phyloP scores from a whole-genome alignment of 2,888 invertebrate genomes.

The Drosophila testacea region DNA sequence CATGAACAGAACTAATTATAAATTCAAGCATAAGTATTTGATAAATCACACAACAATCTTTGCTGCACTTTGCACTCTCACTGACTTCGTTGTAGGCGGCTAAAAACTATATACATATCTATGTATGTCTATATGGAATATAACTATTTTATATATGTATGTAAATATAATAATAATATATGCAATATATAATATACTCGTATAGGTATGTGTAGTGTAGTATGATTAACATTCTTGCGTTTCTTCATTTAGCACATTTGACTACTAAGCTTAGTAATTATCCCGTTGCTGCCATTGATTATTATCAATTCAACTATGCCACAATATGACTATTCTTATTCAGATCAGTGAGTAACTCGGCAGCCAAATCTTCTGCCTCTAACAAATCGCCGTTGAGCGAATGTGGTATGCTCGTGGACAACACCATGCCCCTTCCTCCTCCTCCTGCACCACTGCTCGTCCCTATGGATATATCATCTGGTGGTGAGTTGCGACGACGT shows the following conservation, averaged over 20 bases:
- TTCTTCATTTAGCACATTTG: constrained; percentile 71
- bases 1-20: constrained; percentile 49
- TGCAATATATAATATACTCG: constrained; percentile 1
- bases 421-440: constrained; percentile 69
- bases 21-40: constrained; percentile 67
- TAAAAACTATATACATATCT: constrained; percentile 63
- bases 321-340: constrained; percentile 85
- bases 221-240: constrained; percentile 63
- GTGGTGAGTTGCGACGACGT: constrained; percentile 79
- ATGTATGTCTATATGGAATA: constrained; percentile 54
- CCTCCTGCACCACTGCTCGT: constrained; percentile 42
- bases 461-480: constrained; percentile 79
- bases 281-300: constrained; percentile 63
- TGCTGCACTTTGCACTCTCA: constrained; percentile 65
- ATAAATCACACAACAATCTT: constrained; percentile 73
- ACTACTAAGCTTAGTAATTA: constrained; percentile 74
- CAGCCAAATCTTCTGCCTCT: constrained; percentile 83
- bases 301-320: constrained; percentile 76
- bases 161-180: constrained; percentile 41
- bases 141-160: constrained; percentile 60
- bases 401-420: constrained; percentile 73
- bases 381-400: constrained; percentile 84
- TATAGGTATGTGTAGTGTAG: constrained; percentile 32
- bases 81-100: constrained; percentile 72
- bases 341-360: constrained; percentile 84